A percentile compares a stretch with the other conserved stretches of the same genome.
phyloP scores from a whole-genome alignment of 2,888 invertebrate genomes.

The Aphodius granarius region DNA sequence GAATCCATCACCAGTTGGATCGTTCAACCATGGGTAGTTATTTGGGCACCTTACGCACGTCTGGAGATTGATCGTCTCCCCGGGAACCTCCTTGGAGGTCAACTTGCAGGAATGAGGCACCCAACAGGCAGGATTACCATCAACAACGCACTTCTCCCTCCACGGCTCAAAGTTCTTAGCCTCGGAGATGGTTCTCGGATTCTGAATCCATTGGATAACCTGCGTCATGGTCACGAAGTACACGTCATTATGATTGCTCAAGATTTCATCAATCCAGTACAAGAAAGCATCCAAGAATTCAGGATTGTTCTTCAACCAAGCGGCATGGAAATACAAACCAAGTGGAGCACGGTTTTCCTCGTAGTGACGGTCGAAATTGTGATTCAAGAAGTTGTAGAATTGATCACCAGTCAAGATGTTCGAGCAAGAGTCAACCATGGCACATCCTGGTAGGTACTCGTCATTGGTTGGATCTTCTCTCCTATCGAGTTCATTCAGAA shows the following conservation, averaged over 20 bases:
- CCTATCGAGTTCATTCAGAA: conserved; percentile 90
- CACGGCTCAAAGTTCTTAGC: conserved; percentile 92
- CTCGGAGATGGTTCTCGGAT: conserved; percentile 80
- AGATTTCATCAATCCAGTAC: conserved; percentile 89
- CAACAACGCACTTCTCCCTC: conserved; percentile 92
- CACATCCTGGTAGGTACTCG: conserved; percentile 87
- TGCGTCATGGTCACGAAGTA: conserved; percentile 97
- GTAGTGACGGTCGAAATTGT: conserved; percentile 92
- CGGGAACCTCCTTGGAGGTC: conserved; percentile 90
- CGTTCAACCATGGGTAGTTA: conserved; percentile 94
- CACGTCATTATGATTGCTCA: conserved; percentile 84
- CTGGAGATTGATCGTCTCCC: conserved; percentile 91
- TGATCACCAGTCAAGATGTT: conserved; percentile 91
- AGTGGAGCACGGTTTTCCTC: conserved; percentile 87
- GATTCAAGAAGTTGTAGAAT: conserved; percentile 91
- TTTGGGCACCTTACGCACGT: conserved; percentile 92
- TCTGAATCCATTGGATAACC: conserved; percentile 95
- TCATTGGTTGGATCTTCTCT: conserved; percentile 89
- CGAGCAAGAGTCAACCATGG: conserved; percentile 94
- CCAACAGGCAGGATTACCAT: conserved; percentile 81
- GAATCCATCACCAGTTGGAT: conserved; percentile 88
- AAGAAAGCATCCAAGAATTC: conserved; percentile 91
- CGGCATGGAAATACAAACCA: conserved; percentile 91
- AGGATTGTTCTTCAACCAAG: conserved; percentile 91
- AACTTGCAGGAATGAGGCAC: conserved; percentile 89